Conservation (phyloP, 2,797 vertebrate species). For the Pseudochirops cupreus region DNA sequence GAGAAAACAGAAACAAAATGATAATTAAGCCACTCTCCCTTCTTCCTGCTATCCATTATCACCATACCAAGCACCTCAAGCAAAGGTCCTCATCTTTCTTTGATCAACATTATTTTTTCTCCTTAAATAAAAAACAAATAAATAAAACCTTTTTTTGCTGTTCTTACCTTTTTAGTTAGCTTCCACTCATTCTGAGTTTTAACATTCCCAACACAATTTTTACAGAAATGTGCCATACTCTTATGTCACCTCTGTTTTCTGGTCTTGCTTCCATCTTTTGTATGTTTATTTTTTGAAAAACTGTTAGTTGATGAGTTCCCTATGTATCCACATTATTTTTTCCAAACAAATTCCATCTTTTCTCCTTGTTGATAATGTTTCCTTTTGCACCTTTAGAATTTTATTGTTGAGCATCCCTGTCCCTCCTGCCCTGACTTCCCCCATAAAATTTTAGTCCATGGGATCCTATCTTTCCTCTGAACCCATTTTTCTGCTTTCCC, state of each 20-base stretch:
- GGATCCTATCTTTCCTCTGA: neutral
- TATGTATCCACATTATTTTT: neutral
- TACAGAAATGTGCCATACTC: neutral
- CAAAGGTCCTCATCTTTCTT: neutral
- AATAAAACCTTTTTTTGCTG: neutral
- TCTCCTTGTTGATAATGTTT: neutral
- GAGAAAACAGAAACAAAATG: neutral
- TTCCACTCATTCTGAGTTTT: neutral
- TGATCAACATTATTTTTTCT: neutral
- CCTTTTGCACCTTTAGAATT: neutral
- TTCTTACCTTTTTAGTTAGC: neutral
- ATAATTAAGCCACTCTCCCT: neutral
- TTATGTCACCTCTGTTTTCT: neutral
- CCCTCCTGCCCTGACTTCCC: neutral
- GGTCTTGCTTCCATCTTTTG: neutral
- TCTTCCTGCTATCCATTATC: neutral
- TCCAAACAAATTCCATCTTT: neutral
- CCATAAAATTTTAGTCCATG: neutral
- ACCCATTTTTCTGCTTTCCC: neutral
- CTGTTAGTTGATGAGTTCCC: neutral
- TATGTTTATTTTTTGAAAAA: neutral
- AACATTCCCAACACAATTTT: neutral
- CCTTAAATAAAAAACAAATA: neutral
- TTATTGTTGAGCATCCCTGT: neutral
- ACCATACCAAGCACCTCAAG: neutral